Evolutionary conservation across 2,797 vertebrate species (phyloP).

Genomic region (Lophius americanus): DNA sequence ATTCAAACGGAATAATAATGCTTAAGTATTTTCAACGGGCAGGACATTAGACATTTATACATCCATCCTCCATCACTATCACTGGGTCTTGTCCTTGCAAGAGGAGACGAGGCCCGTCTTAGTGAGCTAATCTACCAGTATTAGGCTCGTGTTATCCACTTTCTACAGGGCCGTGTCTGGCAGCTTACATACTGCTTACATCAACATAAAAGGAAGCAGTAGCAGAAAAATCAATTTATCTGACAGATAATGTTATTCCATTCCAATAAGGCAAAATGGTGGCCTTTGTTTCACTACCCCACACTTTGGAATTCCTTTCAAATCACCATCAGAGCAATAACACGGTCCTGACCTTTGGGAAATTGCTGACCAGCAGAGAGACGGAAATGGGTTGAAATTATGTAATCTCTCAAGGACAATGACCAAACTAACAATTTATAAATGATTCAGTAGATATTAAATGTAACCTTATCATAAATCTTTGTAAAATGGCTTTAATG

Average conservation of each 20-base stretch:
- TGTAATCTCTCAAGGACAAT: constrained; percentile 44
- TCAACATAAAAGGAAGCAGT: constrained; percentile 60
- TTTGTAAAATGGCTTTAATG: constrained; percentile 14
- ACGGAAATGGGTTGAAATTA: constrained; percentile 40
- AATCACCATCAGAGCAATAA: constrained; percentile 51
- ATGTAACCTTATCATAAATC: constrained; percentile 15
- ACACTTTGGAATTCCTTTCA: constrained; percentile 64
- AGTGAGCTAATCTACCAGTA: constrained; percentile 31
- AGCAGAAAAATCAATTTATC: constrained; percentile 75
- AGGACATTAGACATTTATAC: constrained; percentile 41
- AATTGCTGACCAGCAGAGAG: constrained; percentile 47
- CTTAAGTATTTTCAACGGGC: constrained; percentile 33
- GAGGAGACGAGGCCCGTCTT: constrained; percentile 41
- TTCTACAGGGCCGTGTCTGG: constrained; percentile 46
- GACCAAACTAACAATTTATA: constrained; percentile 28
- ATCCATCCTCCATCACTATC: constrained; percentile 41
- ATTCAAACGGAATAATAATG: neutral
- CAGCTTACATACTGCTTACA: constrained; percentile 61
- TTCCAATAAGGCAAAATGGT: constrained; percentile 62
- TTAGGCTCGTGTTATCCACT: constrained; percentile 36
- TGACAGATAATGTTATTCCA: constrained; percentile 65
- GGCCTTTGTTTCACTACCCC: constrained; percentile 57
- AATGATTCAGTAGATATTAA: constrained; percentile 8
- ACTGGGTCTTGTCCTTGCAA: constrained; percentile 52
- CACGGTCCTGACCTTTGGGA: constrained; percentile 68